Evolutionary conservation across 2,113 vertebrate species (phyloP).

Genomic region (Quiscalus mexicanus): DNA sequence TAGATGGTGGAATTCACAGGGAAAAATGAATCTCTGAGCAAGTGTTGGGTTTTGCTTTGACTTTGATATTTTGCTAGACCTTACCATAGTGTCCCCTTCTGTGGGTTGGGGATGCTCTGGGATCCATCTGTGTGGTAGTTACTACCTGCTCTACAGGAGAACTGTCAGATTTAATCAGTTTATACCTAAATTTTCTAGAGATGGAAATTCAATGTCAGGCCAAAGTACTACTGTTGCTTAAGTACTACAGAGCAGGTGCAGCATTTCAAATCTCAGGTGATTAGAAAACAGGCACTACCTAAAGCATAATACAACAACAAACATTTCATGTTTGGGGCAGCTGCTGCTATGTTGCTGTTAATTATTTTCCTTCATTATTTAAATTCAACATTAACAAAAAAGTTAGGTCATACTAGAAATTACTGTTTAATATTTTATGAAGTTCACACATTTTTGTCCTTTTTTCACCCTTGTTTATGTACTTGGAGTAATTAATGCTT

Average conservation of each 20-base stretch:
- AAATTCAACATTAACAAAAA: not conserved
- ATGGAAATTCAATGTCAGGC: not conserved
- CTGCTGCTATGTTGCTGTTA: not conserved
- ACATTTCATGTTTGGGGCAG: not conserved
- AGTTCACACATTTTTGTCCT: fast-evolving
- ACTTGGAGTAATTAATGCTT: not conserved
- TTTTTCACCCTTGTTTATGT: not conserved
- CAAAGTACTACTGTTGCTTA: not conserved
- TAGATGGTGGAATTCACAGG: not conserved
- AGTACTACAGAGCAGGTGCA: not conserved
- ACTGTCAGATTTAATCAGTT: constrained; percentile 23
- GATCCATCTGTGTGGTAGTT: not conserved
- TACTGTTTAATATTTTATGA: constrained; percentile 2
- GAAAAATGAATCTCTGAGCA: not conserved
- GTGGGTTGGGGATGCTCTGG: not conserved
- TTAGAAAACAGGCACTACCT: not conserved
- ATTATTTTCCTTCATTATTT: constrained; percentile 19
- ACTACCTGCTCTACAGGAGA: not conserved
- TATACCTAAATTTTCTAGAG: not conserved
- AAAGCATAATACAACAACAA: not conserved
- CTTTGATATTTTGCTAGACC: not conserved
- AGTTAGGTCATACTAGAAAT: not conserved
- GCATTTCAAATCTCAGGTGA: constrained; percentile 16
- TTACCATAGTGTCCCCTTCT: not conserved
- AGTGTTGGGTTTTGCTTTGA: not conserved